Evolutionary conservation across 2,113 vertebrate species (phyloP), one percentile per base, ranked within the genome.

Genomic region (Piprites chloris): DNA sequence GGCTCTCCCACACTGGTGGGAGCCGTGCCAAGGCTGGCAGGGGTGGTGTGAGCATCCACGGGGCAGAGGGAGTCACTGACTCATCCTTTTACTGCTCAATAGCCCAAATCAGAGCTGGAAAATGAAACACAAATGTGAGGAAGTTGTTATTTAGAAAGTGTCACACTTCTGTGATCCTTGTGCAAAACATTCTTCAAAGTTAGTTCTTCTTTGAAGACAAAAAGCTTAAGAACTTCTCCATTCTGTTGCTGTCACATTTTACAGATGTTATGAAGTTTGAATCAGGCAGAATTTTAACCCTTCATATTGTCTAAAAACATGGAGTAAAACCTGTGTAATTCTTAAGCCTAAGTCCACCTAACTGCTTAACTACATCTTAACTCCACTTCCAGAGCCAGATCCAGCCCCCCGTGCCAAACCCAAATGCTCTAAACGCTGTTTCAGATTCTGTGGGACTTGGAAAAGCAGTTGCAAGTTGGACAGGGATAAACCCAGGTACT

Each of bases 21-120:
- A 77, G 19, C 56, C 33, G 56, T 2, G 1, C 27, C 9, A 2
- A 0, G 4, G 42, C 37, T 2, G 3, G 33, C 7, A 2, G 0
- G 4, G 39, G 26, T 1, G 1, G 7, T 15, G 6, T 8, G 11
- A 84, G 37, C n/a, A n/a, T 10, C 52, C 10, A 0, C 12, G 6
- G 33, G 27, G 44, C 27, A 56, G 3, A 20, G 39, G 39, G 14
- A 33, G 7, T 3, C 82, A 12, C 37, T 7, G 1, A 1, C 23
- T 21, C 42, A 2, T 5, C 44, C 30, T 12, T 17, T 2, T 11
- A 1, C 1, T 12, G 4, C 28, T 21, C 2, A 1, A 4, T 0
- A 6, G 5, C 53, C 78, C 37, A 26, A 15, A 20, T 0, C 13
- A 11, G 4, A 41, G 41, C 28, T 20, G 58, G 44, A 1, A 66